Percentiles rank a stretch among this genome's conserved stretches.
These are phyloP conservation scores for Eupsittula cactorum DNA, from an alignment of 2,113 vertebrate species.

Conservation along the genomic window DNA sequence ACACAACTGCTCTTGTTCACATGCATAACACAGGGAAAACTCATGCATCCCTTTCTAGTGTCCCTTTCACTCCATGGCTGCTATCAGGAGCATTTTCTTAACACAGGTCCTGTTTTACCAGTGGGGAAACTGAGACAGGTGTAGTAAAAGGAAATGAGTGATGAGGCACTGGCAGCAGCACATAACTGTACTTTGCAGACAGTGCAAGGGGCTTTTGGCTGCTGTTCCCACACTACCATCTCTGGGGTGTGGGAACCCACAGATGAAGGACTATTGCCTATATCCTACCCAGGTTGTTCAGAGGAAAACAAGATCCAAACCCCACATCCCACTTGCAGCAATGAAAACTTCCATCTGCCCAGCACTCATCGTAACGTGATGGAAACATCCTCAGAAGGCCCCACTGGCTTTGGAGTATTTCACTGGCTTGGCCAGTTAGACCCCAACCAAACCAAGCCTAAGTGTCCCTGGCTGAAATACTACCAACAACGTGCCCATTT, in stretches of 20 bases:
- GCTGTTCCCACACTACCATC: neutral
- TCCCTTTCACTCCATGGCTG: neutral
- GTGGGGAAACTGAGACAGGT: neutral
- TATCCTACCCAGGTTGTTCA: neutral
- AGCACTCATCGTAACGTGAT: accelerated
- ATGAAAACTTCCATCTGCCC: neutral
- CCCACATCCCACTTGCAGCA: neutral
- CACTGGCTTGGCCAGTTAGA: neutral
- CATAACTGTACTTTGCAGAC: neutral
- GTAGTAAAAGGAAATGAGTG: neutral
- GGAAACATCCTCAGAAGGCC: neutral
- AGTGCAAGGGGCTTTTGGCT: neutral
- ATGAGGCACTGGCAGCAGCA: neutral
- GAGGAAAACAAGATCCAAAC: neutral
- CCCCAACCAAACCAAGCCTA: neutral
- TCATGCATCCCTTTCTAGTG: accelerated
- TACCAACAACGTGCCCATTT: neutral
- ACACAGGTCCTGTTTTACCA: neutral
- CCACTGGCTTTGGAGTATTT: neutral
- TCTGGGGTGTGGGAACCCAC: neutral
- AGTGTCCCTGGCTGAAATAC: neutral
- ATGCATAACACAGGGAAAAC: neutral
- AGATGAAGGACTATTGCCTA: neutral
- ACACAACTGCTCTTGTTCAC: neutral
- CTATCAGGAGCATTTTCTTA: neutral